Percentiles rank a stretch among this genome's conserved stretches.
Evolutionary conservation across 2,797 vertebrate species (phyloP).

Genomic region (Oreortyx pictus): DNA sequence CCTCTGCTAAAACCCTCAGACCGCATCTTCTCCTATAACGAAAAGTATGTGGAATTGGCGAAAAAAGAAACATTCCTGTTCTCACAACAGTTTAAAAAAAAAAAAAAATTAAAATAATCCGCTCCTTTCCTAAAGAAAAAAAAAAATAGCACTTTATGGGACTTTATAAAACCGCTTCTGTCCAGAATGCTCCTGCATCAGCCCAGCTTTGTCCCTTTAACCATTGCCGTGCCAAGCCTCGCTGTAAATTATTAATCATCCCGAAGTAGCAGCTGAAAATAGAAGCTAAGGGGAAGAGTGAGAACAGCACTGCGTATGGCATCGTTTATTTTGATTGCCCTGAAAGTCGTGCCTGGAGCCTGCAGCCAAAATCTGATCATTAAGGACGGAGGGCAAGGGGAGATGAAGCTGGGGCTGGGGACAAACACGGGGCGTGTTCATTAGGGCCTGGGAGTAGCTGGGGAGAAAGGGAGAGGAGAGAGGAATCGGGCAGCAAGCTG

Average conservation of each 20-base stretch:
- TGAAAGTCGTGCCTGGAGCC: background rate
- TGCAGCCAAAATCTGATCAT: background rate
- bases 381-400: background rate
- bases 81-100: constrained; percentile 54
- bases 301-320: background rate
- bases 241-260: background rate
- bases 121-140: constrained; percentile 53
- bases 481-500: background rate
- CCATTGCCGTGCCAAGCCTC: constrained; percentile 9
- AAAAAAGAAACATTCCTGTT: constrained; percentile 71
- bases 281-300: background rate
- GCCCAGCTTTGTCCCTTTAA: background rate
- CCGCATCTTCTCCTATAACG: constrained; percentile 71
- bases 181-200: constrained; percentile 50
- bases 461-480: background rate
- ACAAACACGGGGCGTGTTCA: background rate
- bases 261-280: constrained; percentile 39
- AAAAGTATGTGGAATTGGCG: constrained; percentile 75
- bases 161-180: constrained; percentile 48
- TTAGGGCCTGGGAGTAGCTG: background rate
- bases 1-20: constrained; percentile 70
- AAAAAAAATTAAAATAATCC: background rate
- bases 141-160: constrained; percentile 32
- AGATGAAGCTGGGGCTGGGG: background rate
- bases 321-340: background rate